Conservation (phyloP, 2,888 invertebrate species). For the Drosophila affinis region DNA sequence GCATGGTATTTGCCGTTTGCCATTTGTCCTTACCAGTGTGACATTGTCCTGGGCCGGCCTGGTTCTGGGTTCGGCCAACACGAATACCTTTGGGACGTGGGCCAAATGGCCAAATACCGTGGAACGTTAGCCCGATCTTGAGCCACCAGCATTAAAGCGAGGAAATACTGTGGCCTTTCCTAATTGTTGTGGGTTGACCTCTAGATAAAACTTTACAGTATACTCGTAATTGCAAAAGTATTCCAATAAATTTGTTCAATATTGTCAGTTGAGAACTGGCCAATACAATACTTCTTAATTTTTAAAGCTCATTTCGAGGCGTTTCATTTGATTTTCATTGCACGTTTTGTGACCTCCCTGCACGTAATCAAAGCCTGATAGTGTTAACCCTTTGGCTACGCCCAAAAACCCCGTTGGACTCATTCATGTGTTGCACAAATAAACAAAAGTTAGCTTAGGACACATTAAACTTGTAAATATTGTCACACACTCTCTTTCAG, state of each 20-base stretch:
- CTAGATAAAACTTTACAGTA: constrained; percentile 36
- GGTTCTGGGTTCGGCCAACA: neutral
- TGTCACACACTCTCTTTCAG: constrained; percentile 49
- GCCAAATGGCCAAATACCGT: constrained; percentile 60
- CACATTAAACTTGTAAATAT: constrained; percentile 64
- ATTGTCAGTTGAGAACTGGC: neutral
- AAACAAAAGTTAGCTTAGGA: constrained; percentile 68
- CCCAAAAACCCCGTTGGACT: constrained; percentile 13
- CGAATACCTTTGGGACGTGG: constrained; percentile 50
- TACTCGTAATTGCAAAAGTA: constrained; percentile 25
- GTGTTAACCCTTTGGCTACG: constrained; percentile 22
- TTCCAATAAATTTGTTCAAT: constrained; percentile 25
- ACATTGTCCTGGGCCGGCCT: constrained; percentile 16
- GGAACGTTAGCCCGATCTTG: constrained; percentile 47
- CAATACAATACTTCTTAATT: constrained; percentile 1
- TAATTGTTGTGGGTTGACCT: constrained; percentile 65
- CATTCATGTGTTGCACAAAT: constrained; percentile 55
- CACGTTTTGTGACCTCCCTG: constrained; percentile 25
- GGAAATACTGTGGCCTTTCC: constrained; percentile 46
- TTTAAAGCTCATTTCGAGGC: constrained; percentile 15
- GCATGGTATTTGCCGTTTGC: constrained; percentile 63
- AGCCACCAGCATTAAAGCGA: constrained; percentile 22
- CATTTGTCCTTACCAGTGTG: constrained; percentile 8
- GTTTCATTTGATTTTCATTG: constrained; percentile 36
- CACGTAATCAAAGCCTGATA: constrained; percentile 27